phyloP scores from a whole-genome alignment of 2,888 invertebrate genomes.

The Blastobasis lacticolella region DNA sequence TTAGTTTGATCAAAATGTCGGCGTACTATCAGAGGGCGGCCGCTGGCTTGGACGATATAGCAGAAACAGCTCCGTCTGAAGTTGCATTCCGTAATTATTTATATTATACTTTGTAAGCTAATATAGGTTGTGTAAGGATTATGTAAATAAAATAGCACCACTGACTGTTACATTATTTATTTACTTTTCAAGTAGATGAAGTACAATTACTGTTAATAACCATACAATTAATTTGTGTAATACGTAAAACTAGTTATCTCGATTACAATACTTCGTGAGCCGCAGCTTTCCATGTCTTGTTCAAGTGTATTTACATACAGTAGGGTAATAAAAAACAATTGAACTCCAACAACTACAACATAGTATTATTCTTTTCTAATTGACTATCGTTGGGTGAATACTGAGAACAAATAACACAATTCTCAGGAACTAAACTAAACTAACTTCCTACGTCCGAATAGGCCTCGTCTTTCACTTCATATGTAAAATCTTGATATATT shows the following conservation, averaged over 20 bases:
- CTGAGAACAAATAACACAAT: slow-evolving; percentile 43
- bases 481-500: slow-evolving; percentile 45
- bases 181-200: slow-evolving; percentile 52
- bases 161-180: slow-evolving; percentile 41
- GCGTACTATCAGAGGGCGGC: no score
- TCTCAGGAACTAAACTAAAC: slow-evolving; percentile 57
- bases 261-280: slow-evolving; percentile 35
- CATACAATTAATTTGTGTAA: slow-evolving; percentile 49
- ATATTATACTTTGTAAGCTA: no score
- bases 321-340: slow-evolving; percentile 40
- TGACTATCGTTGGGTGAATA: slow-evolving; percentile 74
- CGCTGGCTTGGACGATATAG: no score
- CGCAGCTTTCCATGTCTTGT: slow-evolving; percentile 21
- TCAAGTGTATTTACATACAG: slow-evolving; percentile 51
- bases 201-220: slow-evolving; percentile 57
- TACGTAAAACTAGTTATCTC: slow-evolving; percentile 32
- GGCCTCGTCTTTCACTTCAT: slow-evolving; percentile 41
- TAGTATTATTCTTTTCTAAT: slow-evolving; percentile 69
- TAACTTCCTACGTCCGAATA: slow-evolving; percentile 39
- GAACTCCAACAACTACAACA: slow-evolving; percentile 56
- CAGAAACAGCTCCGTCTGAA: no score
- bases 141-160: slow-evolving; percentile 11
- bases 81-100: no score
- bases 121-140: no score
- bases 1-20: no score